phyloP scores from a whole-genome alignment of 2,113 vertebrate species.

The Brachirus orientalis region DNA sequence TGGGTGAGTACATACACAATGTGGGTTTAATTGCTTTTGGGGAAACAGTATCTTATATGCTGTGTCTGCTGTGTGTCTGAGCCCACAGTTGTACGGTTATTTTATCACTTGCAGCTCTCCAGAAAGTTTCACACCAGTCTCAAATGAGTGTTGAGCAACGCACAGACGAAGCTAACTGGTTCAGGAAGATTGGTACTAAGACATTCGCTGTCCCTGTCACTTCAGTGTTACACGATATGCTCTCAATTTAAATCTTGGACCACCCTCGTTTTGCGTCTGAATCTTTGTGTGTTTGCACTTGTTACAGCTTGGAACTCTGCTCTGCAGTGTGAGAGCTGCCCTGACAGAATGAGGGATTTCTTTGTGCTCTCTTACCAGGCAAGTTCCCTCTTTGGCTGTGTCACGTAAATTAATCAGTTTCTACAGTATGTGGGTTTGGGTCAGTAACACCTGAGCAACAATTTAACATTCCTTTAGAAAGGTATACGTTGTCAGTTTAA shows the following conservation, averaged over 20 bases:
- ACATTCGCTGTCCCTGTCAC: slow-evolving; percentile 15
- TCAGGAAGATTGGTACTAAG: slow-evolving; percentile 90
- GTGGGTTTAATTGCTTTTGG: background rate
- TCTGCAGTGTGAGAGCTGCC: slow-evolving; percentile 81
- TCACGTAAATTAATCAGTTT: slow-evolving; percentile 35
- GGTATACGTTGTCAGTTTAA: slow-evolving; percentile 7
- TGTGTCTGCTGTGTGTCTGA: slow-evolving; percentile 18
- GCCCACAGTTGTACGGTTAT: slow-evolving; percentile 5
- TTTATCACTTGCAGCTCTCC: slow-evolving; percentile 76
- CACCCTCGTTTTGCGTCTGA: slow-evolving; percentile 11
- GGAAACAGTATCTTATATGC: background rate
- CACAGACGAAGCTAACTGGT: slow-evolving; percentile 88
- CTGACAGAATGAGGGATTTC: slow-evolving; percentile 88
- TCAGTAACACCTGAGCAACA: slow-evolving; percentile 28
- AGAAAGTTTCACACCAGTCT: slow-evolving; percentile 58
- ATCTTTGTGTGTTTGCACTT: slow-evolving; percentile 28
- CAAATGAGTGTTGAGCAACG: slow-evolving; percentile 64
- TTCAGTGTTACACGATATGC: slow-evolving; percentile 3
- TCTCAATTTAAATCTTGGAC: slow-evolving; percentile 20
- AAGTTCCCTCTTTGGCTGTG: slow-evolving; percentile 53
- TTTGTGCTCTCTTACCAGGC: slow-evolving; percentile 91
- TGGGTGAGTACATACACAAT: slow-evolving; percentile 78
- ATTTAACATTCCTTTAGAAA: slow-evolving; percentile 21
- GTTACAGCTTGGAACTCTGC: slow-evolving; percentile 91
- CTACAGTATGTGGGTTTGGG: slow-evolving; percentile 20